Percentiles rank a stretch among this genome's conserved stretches.
Evolutionary conservation across 2,888 invertebrate genomes (phyloP).

Genomic region (Erannis defoliaria): DNA sequence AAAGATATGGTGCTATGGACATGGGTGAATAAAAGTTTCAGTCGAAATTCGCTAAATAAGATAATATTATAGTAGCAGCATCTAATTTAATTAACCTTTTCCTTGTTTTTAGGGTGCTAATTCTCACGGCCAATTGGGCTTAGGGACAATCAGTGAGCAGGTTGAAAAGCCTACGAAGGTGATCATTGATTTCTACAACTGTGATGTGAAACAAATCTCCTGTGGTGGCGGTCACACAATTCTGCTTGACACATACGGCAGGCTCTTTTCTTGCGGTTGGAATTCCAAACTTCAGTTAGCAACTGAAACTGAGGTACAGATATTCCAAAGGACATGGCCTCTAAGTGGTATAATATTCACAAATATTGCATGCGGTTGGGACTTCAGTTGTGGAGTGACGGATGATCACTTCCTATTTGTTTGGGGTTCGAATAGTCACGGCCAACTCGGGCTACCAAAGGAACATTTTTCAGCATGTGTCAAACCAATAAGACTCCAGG

Average conservation of each 20-base stretch:
- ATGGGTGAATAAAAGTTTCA: constrained; percentile 61
- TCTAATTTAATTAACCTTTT: neutral
- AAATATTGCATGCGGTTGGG: constrained; percentile 93
- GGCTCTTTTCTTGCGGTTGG: constrained; percentile 92
- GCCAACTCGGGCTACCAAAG: constrained; percentile 90
- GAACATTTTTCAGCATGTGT: constrained; percentile 72
- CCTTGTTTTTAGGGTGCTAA: constrained; percentile 90
- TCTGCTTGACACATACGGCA: constrained; percentile 89
- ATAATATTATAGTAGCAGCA: neutral
- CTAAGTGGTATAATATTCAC: constrained; percentile 85
- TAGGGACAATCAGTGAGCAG: constrained; percentile 89
- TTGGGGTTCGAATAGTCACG: constrained; percentile 94
- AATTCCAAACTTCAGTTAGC: constrained; percentile 92
- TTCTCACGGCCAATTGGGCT: constrained; percentile 93
- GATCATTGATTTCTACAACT: constrained; percentile 68
- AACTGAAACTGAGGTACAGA: constrained; percentile 77
- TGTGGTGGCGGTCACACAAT: constrained; percentile 94
- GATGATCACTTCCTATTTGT: constrained; percentile 89
- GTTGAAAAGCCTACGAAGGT: constrained; percentile 85
- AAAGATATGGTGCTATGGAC: constrained; percentile 67
- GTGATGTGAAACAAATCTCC: constrained; percentile 87
- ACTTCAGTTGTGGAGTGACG: constrained; percentile 91
- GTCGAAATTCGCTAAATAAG: neutral
- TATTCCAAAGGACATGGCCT: constrained; percentile 87
- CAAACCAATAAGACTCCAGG: constrained; percentile 71